These are phyloP conservation scores for Augiades crinisus DNA, from an alignment of 2,888 invertebrate genomes.

Conservation along the genomic window DNA sequence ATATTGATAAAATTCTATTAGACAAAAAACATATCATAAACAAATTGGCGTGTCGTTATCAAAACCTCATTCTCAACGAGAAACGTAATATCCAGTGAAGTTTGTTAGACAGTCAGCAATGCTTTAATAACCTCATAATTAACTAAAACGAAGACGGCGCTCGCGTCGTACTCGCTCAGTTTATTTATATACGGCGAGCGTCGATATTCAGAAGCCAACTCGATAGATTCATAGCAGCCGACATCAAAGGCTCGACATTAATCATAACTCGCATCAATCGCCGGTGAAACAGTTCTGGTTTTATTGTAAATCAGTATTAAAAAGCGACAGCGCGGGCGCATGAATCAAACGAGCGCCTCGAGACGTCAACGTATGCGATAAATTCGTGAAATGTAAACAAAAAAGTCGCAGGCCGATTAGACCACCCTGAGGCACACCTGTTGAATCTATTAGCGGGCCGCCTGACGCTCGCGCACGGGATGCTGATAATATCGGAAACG, in stretches of 20 bases:
- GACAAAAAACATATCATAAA: slow-evolving; percentile 6
- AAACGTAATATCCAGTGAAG: slow-evolving; percentile 12
- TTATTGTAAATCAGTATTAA: slow-evolving; percentile 81
- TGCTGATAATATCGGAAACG: slow-evolving; percentile 58
- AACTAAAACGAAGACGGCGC: slow-evolving; percentile 68
- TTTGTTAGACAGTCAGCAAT: slow-evolving; percentile 43
- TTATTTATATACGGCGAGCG: slow-evolving; percentile 72
- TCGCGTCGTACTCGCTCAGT: slow-evolving; percentile 63
- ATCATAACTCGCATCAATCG: slow-evolving; percentile 81
- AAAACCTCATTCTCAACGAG: slow-evolving; percentile 10
- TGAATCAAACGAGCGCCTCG: slow-evolving; percentile 75
- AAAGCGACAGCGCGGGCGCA: slow-evolving; percentile 75
- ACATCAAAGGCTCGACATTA: slow-evolving; percentile 78
- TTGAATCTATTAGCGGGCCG: slow-evolving; percentile 67
- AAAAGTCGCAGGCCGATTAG: slow-evolving; percentile 58
- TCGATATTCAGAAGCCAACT: slow-evolving; percentile 78
- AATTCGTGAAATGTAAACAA: slow-evolving; percentile 76
- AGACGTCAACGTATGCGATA: slow-evolving; percentile 74
- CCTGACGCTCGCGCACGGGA: slow-evolving; percentile 45
- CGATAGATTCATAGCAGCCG: slow-evolving; percentile 79
- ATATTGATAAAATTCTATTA: neutral
- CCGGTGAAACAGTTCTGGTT: slow-evolving; percentile 74
- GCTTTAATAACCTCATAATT: slow-evolving; percentile 74
- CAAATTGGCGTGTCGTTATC: slow-evolving; percentile 19
- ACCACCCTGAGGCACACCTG: slow-evolving; percentile 77